These are phyloP conservation scores for Centropyge bicolor DNA, from an alignment of 2,797 vertebrate species.

Conservation along the genomic window DNA sequence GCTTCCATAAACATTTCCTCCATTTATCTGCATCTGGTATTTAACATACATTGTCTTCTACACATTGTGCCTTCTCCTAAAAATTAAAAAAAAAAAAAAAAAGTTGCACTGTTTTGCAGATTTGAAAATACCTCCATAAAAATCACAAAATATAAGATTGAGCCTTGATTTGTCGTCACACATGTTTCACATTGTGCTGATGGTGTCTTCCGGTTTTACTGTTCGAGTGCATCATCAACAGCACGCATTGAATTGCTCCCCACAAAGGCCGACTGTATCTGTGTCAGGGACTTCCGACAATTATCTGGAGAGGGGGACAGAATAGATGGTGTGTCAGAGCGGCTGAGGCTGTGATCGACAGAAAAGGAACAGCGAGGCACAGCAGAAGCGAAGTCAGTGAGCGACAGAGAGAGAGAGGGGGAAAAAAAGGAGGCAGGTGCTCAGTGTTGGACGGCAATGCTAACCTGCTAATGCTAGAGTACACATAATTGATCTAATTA, in stretches of 20 bases:
- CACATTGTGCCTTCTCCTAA: background rate
- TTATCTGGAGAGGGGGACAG: conserved; percentile 41
- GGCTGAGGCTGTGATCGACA: conserved; percentile 28
- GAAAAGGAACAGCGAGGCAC: conserved; percentile 12
- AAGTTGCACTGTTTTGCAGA: background rate
- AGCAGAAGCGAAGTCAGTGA: conserved; percentile 30
- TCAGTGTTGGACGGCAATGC: conserved; percentile 23
- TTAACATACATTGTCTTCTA: background rate
- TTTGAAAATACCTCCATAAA: background rate
- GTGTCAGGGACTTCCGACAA: conserved; percentile 38
- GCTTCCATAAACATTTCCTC: background rate
- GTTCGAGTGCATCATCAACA: conserved; percentile 33
- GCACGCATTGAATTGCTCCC: conserved; percentile 9
- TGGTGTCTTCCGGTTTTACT: background rate
- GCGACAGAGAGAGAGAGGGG: too few species aligned
- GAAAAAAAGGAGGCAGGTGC: conserved; percentile 23
- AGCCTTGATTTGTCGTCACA: background rate
- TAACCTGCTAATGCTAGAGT: conserved; percentile 38
- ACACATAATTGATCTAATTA: conserved; percentile 50
- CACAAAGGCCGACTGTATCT: conserved; percentile 29
- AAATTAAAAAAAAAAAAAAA: background rate
- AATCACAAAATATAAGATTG: background rate
- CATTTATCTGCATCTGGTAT: background rate
- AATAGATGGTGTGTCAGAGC: conserved; percentile 34
- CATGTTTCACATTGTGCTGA: conserved; percentile 3